Evolutionary conservation across 2,888 invertebrate genomes (phyloP).

Genomic region (Andrena hattorfiana): DNA sequence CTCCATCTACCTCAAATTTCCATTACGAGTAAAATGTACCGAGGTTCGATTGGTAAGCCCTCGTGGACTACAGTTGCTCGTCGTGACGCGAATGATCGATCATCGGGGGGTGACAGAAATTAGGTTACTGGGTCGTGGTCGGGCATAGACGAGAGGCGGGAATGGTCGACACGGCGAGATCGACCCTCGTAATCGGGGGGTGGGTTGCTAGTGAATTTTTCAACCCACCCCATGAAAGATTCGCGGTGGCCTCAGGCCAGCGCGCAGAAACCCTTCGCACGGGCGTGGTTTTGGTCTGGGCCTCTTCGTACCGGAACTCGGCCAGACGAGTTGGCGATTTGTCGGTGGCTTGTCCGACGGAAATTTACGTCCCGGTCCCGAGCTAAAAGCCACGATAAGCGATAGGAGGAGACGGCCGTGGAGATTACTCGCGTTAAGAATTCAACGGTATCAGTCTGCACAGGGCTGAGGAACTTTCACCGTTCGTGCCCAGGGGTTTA

Average conservation of each 20-base stretch:
- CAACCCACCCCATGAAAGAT: constrained; percentile 59
- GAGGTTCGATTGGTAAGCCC: background rate
- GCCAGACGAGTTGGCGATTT: constrained; percentile 70
- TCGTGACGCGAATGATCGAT: constrained; percentile 27
- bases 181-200: constrained; percentile 56
- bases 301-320: constrained; percentile 70
- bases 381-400: constrained; percentile 60
- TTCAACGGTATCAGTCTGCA: constrained; percentile 46
- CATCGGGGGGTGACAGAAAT: constrained; percentile 52
- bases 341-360: constrained; percentile 67
- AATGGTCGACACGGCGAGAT: constrained; percentile 8
- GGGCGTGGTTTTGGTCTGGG: constrained; percentile 34
- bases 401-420: constrained; percentile 46
- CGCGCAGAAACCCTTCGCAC: constrained; percentile 19
- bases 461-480: constrained; percentile 18
- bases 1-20: background rate
- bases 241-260: constrained; percentile 20
- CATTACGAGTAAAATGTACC: background rate
- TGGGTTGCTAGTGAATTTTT: constrained; percentile 53
- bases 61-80: background rate
- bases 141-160: background rate
- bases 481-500: constrained; percentile 27
- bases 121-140: constrained; percentile 63
- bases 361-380: constrained; percentile 57
- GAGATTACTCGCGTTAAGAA: constrained; percentile 62